Evolutionary conservation across 1,140 invertebrate genomes (phyloP).

Genomic region (Drosophila bocki): DNA sequence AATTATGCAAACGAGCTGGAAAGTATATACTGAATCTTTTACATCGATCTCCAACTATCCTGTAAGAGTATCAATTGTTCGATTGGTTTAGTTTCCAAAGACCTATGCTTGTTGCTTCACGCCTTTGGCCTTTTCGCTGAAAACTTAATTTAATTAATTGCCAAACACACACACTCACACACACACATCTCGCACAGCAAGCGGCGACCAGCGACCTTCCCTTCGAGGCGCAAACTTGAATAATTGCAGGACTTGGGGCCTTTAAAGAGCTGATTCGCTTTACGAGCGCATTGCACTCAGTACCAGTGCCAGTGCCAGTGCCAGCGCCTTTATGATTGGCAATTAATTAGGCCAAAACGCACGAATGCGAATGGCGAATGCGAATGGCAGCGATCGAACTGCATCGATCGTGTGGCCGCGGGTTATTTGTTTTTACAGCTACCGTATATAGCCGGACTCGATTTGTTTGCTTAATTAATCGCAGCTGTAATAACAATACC

Average conservation of each 20-base stretch:
- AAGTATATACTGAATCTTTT: too few species aligned
- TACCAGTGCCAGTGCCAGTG: slow-evolving; percentile 21
- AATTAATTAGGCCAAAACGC: slow-evolving; percentile 80
- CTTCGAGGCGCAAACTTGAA: slow-evolving; percentile 79
- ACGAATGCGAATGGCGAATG: slow-evolving; percentile 54
- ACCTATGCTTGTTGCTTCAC: slow-evolving; percentile 61
- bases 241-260: slow-evolving; percentile 68
- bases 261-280: slow-evolving; percentile 78
- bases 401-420: slow-evolving; percentile 36
- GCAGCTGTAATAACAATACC: slow-evolving; percentile 79
- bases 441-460: slow-evolving; percentile 65
- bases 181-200: slow-evolving; percentile 54
- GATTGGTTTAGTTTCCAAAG: not conserved
- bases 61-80: slow-evolving; percentile 23
- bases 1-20: too few species aligned
- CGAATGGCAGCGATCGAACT: slow-evolving; percentile 13
- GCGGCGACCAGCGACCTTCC: slow-evolving; percentile 21
- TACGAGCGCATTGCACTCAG: slow-evolving; percentile 58
- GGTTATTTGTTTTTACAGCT: slow-evolving; percentile 82
- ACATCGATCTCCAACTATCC: not conserved
- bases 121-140: slow-evolving; percentile 80
- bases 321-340: slow-evolving; percentile 75
- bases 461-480: slow-evolving; percentile 83
- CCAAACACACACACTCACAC: slow-evolving; percentile 51
- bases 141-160: slow-evolving; percentile 84